phyloP scores from a whole-genome alignment of 1,140 invertebrate species.

The Condylostylus longicornis region DNA sequence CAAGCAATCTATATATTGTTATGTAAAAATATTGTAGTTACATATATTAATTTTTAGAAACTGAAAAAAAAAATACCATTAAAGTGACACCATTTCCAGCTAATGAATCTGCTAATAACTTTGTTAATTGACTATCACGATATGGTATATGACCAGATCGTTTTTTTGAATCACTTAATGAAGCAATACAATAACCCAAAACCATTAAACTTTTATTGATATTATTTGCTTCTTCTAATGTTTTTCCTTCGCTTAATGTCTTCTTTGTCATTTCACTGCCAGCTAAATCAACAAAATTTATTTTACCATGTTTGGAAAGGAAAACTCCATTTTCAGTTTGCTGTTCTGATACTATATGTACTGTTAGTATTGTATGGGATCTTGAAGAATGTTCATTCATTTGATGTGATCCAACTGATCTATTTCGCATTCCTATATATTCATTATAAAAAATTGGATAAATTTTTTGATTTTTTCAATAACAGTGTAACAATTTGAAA shows the following conservation, averaged over 20 bases:
- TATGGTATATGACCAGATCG: conserved; percentile 79
- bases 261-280: conserved; percentile 90
- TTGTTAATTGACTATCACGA: conserved; percentile 83
- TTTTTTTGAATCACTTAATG: conserved; percentile 69
- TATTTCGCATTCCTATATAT: conserved; percentile 59
- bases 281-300: conserved; percentile 88
- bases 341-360: conserved; percentile 68
- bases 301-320: conserved; percentile 73
- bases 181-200: conserved; percentile 83
- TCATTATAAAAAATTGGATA: background rate
- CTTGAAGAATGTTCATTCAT: conserved; percentile 94
- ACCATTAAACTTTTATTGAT: conserved; percentile 95
- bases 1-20: conserved; percentile 67
- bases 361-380: conserved; percentile 87
- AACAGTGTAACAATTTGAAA: no score
- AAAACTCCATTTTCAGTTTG: conserved; percentile 67
- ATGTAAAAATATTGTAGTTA: background rate
- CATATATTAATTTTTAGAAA: background rate
- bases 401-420: conserved; percentile 73
- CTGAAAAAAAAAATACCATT: conserved; percentile 53
- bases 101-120: conserved; percentile 82
- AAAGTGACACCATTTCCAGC: conserved; percentile 86
- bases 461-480: background rate
- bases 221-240: conserved; percentile 83
- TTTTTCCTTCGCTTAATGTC: conserved; percentile 82